Percentiles rank a stretch among this genome's conserved stretches.
Evolutionary conservation across 2,888 invertebrate genomes (phyloP).

Genomic region (Teinopalpus imperialis): DNA sequence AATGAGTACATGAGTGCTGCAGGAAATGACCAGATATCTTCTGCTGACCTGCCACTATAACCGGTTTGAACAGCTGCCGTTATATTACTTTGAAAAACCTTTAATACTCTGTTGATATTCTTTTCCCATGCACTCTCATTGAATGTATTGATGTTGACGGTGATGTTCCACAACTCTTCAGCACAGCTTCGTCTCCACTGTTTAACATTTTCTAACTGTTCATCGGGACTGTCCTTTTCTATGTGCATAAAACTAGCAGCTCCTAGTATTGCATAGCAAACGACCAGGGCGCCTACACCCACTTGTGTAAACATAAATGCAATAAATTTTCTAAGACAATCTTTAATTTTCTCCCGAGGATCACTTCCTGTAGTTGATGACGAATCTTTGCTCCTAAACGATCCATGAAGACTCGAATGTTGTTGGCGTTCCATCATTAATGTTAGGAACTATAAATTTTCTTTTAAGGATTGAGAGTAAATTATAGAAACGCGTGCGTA

Average conservation of each 20-base stretch:
- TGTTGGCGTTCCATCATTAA: slow-evolving; percentile 62
- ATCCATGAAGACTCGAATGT: slow-evolving; percentile 78
- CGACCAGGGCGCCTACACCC: slow-evolving; percentile 93
- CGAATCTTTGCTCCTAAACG: slow-evolving; percentile 85
- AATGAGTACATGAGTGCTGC: slow-evolving; percentile 94
- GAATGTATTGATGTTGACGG: slow-evolving; percentile 85
- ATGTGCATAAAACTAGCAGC: slow-evolving; percentile 91
- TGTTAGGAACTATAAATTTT: slow-evolving; percentile 18
- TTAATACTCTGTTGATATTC: slow-evolving; percentile 83
- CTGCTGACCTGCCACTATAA: slow-evolving; percentile 86
- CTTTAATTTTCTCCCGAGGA: slow-evolving; percentile 89
- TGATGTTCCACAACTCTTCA: slow-evolving; percentile 85
- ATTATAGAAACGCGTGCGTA: slow-evolving; percentile 7
- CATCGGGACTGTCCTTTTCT: slow-evolving; percentile 84
- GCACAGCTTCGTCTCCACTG: slow-evolving; percentile 81
- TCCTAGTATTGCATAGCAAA: slow-evolving; percentile 93
- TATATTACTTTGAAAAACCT: slow-evolving; percentile 86
- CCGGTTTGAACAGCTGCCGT: slow-evolving; percentile 85
- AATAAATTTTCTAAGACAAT: slow-evolving; percentile 91
- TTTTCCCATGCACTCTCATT: slow-evolving; percentile 84
- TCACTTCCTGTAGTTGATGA: slow-evolving; percentile 85
- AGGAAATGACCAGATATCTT: slow-evolving; percentile 92
- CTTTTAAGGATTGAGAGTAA: slow-evolving; percentile 13
- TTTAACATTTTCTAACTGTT: slow-evolving; percentile 73
- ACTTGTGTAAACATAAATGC: slow-evolving; percentile 97